A percentile compares a stretch with the other conserved stretches of the same genome.
Evolutionary conservation across 1,140 invertebrate genomes (phyloP).

Genomic region (Aphidius gifuensis): DNA sequence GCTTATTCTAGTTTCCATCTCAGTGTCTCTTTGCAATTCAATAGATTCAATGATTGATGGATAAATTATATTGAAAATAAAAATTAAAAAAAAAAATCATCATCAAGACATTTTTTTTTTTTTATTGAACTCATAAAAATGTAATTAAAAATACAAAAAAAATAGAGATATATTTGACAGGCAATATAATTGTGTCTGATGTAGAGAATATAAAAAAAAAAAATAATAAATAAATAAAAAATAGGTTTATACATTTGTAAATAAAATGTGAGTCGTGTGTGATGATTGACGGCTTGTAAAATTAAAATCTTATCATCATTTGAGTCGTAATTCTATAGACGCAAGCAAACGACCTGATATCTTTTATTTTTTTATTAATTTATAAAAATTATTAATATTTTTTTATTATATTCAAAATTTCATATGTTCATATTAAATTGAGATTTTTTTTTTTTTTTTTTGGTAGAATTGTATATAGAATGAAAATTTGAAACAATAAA

Average conservation of each 20-base stretch:
- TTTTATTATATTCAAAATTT: too few relatives aligned
- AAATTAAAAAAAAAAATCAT: not conserved
- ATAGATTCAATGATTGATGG: not conserved
- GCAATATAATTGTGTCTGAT: too few relatives aligned
- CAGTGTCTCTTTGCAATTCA: slow-evolving; percentile 6
- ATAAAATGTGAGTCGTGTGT: not conserved
- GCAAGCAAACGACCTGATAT: slow-evolving; percentile 34
- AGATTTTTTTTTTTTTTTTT: too few relatives aligned
- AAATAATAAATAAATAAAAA: too few relatives aligned
- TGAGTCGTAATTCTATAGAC: slow-evolving; percentile 30
- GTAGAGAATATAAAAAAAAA: too few relatives aligned
- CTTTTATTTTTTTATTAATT: slow-evolving; percentile 23
- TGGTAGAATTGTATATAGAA: too few relatives aligned
- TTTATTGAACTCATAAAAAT: not conserved
- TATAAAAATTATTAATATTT: slow-evolving; percentile 44
- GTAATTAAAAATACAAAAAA: too few relatives aligned
- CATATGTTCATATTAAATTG: too few relatives aligned
- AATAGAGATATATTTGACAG: too few relatives aligned
- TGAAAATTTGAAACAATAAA: too few relatives aligned
- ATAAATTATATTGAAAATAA: not conserved
- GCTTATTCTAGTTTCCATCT: slow-evolving; percentile 29
- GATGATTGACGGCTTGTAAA: slow-evolving; percentile 48
- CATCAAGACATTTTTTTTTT: slow-evolving; percentile 1
- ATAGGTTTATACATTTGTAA: too few relatives aligned
- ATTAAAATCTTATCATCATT: slow-evolving; percentile 42